Percentiles rank a stretch among this genome's conserved stretches.
phyloP scores from a whole-genome alignment of 2,113 vertebrate genomes.

The Odocoileus hemionus region DNA sequence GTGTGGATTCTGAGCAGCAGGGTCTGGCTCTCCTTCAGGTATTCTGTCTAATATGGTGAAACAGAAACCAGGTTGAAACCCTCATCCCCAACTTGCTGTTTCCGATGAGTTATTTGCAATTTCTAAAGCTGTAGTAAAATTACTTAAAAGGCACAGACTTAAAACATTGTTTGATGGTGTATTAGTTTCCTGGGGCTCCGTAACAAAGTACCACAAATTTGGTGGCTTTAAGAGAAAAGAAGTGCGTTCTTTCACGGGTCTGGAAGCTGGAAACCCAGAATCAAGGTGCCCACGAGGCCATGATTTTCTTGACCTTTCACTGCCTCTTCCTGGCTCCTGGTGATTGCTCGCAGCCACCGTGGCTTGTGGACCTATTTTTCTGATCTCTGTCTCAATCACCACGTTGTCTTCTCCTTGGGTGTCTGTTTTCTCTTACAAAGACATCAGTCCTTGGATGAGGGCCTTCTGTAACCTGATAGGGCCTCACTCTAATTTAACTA shows the following conservation, averaged over 20 bases:
- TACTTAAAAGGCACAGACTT: not conserved
- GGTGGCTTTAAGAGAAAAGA: not conserved
- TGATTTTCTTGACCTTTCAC: not conserved
- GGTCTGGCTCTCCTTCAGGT: not conserved
- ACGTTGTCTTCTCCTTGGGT: not conserved
- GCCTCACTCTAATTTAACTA: not conserved
- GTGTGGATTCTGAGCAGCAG: not conserved
- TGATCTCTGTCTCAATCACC: not conserved
- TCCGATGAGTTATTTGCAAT: not conserved
- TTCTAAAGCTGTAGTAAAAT: not conserved
- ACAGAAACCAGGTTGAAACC: not conserved
- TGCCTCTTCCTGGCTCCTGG: not conserved
- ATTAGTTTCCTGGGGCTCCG: not conserved
- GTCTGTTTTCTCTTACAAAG: not conserved
- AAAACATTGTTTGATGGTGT: not conserved
- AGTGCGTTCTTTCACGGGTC: not conserved
- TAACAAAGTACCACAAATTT: not conserved
- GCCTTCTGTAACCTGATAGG: not conserved
- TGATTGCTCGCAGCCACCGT: not conserved
- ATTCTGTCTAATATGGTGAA: not conserved
- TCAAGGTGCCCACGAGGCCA: not conserved
- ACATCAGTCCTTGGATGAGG: not conserved
- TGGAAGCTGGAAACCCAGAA: not conserved
- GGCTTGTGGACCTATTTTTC: not conserved
- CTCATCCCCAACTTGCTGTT: not conserved